Evolutionary conservation across 2,888 invertebrate genomes (phyloP).

Genomic region (Erannis defoliaria): DNA sequence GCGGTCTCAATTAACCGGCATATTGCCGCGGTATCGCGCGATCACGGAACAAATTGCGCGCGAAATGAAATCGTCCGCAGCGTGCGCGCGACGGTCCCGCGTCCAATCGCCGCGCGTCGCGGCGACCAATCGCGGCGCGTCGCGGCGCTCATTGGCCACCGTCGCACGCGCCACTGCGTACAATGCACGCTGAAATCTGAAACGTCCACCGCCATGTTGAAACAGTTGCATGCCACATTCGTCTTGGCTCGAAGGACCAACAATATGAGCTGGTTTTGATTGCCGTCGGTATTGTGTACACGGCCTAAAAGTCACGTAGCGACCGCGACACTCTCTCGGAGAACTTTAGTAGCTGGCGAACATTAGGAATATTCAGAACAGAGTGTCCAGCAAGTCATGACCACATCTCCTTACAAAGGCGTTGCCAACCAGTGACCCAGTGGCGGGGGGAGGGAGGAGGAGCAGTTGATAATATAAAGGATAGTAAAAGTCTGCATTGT

Average conservation of each 20-base stretch:
- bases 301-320: slow-evolving; percentile 20
- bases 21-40: slow-evolving; percentile 57
- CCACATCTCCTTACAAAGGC: too few species aligned
- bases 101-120: slow-evolving; percentile 46
- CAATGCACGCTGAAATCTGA: slow-evolving; percentile 73
- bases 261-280: slow-evolving; percentile 38
- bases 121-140: slow-evolving; percentile 44
- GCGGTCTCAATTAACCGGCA: slow-evolving; percentile 62
- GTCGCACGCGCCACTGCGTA: slow-evolving; percentile 64
- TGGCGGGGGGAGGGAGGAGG: too few species aligned
- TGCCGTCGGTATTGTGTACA: slow-evolving; percentile 34
- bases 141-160: slow-evolving; percentile 52
- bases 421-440: too few species aligned
- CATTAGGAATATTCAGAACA: too few species aligned
- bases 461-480: too few species aligned
- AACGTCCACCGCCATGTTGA: slow-evolving; percentile 58
- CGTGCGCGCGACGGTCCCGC: slow-evolving; percentile 48
- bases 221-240: slow-evolving; percentile 55
- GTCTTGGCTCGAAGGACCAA: slow-evolving; percentile 52
- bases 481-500: too few species aligned
- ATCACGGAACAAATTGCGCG: slow-evolving; percentile 75
- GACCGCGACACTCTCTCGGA: too few species aligned
- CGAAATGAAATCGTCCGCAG: slow-evolving; percentile 55
- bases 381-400: too few species aligned
- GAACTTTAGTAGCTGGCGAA: too few species aligned